Base-by-base conservation (phyloP, 1,140 invertebrate genomes). In the Listronotus bonariensis region DNA sequence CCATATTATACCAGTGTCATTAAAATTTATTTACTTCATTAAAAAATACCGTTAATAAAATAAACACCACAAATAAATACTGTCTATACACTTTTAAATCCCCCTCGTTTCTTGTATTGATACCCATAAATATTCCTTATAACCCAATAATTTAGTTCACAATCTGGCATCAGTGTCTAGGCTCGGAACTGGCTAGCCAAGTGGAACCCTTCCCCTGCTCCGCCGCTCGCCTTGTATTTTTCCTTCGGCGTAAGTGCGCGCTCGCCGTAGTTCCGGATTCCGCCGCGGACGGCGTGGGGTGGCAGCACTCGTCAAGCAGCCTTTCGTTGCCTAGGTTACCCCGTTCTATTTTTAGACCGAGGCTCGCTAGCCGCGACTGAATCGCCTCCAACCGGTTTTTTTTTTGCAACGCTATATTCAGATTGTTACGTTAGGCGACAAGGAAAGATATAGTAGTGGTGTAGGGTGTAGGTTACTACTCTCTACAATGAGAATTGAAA, bases 191-290 rank as follows among this genome's bases (percentile, higher is more conserved):
- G 49, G 26, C 31, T 18, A 15, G 26, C 49, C 49, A 52, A 52
- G 7, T 52, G 49, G 17, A 52, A 36, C 49, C 26, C 10, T 4
- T 18, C 17, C 17, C n/a, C 5, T 10, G 9, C 40, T n/a, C 11
- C 40, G 10, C 53, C 20, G 20, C 31, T 38, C 31, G 38, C 10
- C 20, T 31, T 32, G 11, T 45, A 31, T 32, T 18, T 32, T 45
- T 15, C 42, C 31, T 8, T 8, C 51, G 10, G 38, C n/a, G 38
- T 41, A 17, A 41, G 53, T 38, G 49, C 36, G 34, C 40, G 65
- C 34, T 38, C 14, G 18, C 12, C 43, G 20, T 64, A 63, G 67
- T 72, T 69, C 58, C 53, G 65, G 64, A 73, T 74, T 72, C 71
- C 73, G 46, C 65, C 72, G 60, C 48, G 40, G 52, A 53, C 56